Evolutionary conservation across 2,113 vertebrate species (phyloP), one percentile per base, ranked within the genome.

Genomic region (Thamnophis sirtalis): DNA sequence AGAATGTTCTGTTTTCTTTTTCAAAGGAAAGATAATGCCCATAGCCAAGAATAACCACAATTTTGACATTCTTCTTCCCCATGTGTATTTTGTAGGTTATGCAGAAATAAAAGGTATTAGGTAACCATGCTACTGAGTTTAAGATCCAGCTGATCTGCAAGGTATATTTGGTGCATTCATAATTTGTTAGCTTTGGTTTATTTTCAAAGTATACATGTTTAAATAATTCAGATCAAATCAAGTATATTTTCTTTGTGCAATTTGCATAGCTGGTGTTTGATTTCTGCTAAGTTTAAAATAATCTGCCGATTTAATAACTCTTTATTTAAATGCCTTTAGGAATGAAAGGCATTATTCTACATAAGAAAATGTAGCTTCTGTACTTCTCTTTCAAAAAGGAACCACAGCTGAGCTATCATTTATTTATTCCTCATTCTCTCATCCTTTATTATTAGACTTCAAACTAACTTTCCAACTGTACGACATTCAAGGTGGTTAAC

Each of bases 31-130:
- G 33, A 90, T 49, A 0, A 43, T 89, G 92, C 26, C 58, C 87
- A 68, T 89, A 86, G 33, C 5, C 86, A n/a, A 33, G 38, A 60
- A n/a, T 33, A 60, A 86, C 38, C 1, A 86, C 26, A 58, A 43
- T 60, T n/a, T 21, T 50, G 55, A 60, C 55, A 33, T 91, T 55
- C 43, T 63, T 63, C 13, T 38, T 1, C 85, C 73, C 90, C 86
- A 0, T 0, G 0, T 3, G 0, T 60, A 50, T 5, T n/a, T 2
- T 84, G 1, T 91, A 90, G 86, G 22, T 85, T 22, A 3, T 22
- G 0, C n/a, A 43, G 92, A 55, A 93, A 84, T 54, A n/a, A 60
- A 90, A 49, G 9, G 85, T 60, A 26, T 60, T 11, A 88, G 53
- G n/a, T 43, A 38, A 55, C 22, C 9, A 33, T 43, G 53, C 8